Evolutionary conservation across 2,888 invertebrate species (phyloP).

Genomic region (Sphaerophoria taeniata): DNA sequence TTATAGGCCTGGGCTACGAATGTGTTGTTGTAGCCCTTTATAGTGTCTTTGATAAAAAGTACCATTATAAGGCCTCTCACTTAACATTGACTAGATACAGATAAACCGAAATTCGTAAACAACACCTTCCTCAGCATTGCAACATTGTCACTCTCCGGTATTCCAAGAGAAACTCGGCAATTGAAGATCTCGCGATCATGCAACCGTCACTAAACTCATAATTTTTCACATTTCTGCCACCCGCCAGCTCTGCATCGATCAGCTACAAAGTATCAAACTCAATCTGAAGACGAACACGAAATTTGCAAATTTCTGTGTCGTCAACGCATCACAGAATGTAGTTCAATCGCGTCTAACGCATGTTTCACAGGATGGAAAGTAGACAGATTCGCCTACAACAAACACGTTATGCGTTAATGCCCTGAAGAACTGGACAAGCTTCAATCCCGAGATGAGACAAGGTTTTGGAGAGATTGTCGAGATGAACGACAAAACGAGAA

Average conservation of each 20-base stretch:
- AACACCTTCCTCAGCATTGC: constrained; percentile 14
- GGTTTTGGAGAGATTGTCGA: too few relatives aligned
- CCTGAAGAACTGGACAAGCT: too few relatives aligned
- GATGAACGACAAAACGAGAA: too few relatives aligned
- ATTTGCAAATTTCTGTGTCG: constrained; percentile 35
- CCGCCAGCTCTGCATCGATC: background rate
- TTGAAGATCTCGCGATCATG: constrained; percentile 41
- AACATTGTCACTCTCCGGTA: constrained; percentile 38
- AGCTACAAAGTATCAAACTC: constrained; percentile 5
- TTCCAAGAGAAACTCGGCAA: constrained; percentile 34
- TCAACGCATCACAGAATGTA: constrained; percentile 38
- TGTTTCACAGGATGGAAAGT: constrained; percentile 25
- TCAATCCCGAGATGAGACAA: too few relatives aligned
- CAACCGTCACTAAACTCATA: constrained; percentile 49
- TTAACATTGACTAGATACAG: background rate
- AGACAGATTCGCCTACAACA: constrained; percentile 40
- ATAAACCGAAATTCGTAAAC: background rate
- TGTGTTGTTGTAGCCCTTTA: too few relatives aligned
- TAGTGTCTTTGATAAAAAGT: too few relatives aligned
- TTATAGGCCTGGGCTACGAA: too few relatives aligned
- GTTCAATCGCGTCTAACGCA: constrained; percentile 23
- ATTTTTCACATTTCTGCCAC: constrained; percentile 1
- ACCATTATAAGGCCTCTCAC: background rate
- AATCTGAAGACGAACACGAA: background rate
- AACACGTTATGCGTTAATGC: too few relatives aligned